Conservation (phyloP, 2,888 invertebrate species). For the Mactromeris polynyma region DNA sequence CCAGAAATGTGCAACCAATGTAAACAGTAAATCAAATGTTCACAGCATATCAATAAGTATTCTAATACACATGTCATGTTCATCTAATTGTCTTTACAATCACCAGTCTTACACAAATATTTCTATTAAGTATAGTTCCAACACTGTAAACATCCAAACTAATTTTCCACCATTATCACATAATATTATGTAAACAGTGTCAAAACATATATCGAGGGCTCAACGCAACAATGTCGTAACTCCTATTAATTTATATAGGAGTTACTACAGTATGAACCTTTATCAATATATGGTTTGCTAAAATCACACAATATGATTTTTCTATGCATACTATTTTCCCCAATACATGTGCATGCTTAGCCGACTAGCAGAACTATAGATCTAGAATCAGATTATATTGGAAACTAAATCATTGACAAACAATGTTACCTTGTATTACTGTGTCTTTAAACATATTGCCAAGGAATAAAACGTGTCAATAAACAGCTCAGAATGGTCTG, state of each 20-base stretch:
- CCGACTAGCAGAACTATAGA: background rate
- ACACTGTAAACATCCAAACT: background rate
- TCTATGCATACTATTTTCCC: background rate
- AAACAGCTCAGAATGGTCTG: too few species aligned
- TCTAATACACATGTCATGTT: background rate
- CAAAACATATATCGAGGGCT: background rate
- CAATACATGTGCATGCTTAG: background rate
- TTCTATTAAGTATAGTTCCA: background rate
- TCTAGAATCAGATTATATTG: background rate
- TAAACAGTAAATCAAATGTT: background rate
- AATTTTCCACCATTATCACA: background rate
- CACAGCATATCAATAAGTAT: background rate
- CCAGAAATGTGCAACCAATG: too few species aligned
- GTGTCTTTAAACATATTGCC: background rate
- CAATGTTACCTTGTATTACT: too few species aligned
- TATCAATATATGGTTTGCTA: background rate
- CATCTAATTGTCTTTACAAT: background rate
- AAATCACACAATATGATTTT: background rate
- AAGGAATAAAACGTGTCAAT: background rate
- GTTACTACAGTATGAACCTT: background rate
- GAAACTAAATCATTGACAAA: background rate
- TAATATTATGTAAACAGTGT: background rate
- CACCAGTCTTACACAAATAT: background rate
- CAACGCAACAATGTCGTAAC: too few species aligned
- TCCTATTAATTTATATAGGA: too few species aligned